A percentile compares a stretch with the other conserved stretches of the same genome.
Evolutionary conservation across 2,797 vertebrate species (phyloP).

Genomic region (Botia almorhae): DNA sequence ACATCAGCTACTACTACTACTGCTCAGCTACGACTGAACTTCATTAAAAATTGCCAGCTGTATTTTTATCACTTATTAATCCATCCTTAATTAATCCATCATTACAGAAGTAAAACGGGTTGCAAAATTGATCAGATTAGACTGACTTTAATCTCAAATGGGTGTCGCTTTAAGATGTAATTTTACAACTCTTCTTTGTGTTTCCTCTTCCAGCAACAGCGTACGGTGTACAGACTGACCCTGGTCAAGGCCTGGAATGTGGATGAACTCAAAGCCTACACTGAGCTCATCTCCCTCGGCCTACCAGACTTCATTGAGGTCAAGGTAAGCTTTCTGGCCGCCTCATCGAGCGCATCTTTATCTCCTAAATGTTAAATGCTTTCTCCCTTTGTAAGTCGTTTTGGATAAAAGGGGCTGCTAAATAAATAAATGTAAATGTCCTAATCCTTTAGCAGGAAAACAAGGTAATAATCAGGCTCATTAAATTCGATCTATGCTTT

Average conservation of each 20-base stretch:
- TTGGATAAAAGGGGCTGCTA: too few relatives aligned
- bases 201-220: slow-evolving; percentile 81
- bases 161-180: background rate
- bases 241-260: slow-evolving; percentile 96
- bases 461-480: slow-evolving; percentile 42
- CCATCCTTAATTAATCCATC: too few relatives aligned
- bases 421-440: background rate
- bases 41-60: background rate
- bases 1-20: too few relatives aligned
- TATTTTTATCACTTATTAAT: background rate
- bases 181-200: background rate
- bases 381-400: too few relatives aligned
- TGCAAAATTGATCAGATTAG: background rate
- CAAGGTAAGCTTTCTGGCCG: slow-evolving; percentile 78
- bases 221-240: slow-evolving; percentile 93
- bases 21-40: background rate
- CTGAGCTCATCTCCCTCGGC: slow-evolving; percentile 86
- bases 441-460: slow-evolving; percentile 40
- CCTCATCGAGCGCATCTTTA: slow-evolving; percentile 1
- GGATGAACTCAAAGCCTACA: slow-evolving; percentile 90
- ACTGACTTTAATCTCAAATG: background rate
- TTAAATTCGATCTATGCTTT: slow-evolving; percentile 39
- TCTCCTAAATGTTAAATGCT: too few relatives aligned
- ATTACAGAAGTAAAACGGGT: background rate
- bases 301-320: slow-evolving; percentile 94